phyloP scores from a whole-genome alignment of 2,888 invertebrate species.

The Gymnosoma rotundatum region DNA sequence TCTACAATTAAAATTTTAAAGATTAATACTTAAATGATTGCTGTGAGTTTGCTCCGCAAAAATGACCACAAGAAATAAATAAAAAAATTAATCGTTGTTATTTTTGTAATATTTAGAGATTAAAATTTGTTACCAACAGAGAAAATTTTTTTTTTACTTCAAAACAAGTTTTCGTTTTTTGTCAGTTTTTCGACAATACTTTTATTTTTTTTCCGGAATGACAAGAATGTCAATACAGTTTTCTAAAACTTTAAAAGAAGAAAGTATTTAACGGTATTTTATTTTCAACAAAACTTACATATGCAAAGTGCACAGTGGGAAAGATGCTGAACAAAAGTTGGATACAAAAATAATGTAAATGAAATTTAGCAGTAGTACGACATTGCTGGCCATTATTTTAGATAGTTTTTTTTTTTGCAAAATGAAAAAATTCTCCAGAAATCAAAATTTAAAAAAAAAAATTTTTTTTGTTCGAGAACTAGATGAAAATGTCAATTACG shows the following conservation, averaged over 20 bases:
- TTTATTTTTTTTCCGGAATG: too few species aligned
- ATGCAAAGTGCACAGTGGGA: constrained; percentile 25
- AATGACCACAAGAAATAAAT: background rate
- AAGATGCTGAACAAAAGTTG: too few species aligned
- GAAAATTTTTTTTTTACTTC: background rate
- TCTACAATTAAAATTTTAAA: background rate
- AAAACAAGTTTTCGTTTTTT: constrained; percentile 6
- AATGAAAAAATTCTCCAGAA: too few species aligned
- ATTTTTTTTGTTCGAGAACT: too few species aligned
- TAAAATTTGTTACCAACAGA: background rate
- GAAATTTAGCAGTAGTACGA: too few species aligned
- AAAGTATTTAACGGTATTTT: constrained; percentile 49
- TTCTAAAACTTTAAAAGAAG: constrained; percentile 23
- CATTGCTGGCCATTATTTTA: too few species aligned
- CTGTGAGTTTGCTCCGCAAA: background rate
- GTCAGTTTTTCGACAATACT: constrained; percentile 1
- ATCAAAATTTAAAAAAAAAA: too few species aligned
- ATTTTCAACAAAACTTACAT: constrained; percentile 14
- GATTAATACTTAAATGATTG: constrained; percentile 9
- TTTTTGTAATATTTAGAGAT: constrained; percentile 3
- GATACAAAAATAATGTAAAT: too few species aligned
- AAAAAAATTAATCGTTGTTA: background rate
- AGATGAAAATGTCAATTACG: too few species aligned
- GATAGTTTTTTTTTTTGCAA: too few species aligned
- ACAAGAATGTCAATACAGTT: constrained; percentile 5